A percentile compares a stretch with the other conserved stretches of the same genome.
Conservation (phyloP, 1,140 invertebrate species). For the Drosophila biarmipes region DNA sequence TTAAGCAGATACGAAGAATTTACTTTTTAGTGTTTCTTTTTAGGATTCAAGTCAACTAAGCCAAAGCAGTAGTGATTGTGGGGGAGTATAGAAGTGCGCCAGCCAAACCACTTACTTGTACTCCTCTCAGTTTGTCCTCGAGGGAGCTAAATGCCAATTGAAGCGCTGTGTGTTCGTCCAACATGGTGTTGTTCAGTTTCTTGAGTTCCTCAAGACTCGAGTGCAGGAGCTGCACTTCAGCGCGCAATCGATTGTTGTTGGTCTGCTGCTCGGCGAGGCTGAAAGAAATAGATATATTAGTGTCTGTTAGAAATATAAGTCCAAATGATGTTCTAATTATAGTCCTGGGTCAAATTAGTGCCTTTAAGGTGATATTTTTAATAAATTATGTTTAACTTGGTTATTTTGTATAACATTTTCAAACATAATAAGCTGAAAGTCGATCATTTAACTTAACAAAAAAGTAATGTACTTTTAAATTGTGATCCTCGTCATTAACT, state of each 20-base stretch:
- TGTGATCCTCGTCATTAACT: no score
- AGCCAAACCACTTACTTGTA: conserved; percentile 87
- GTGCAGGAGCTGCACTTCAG: conserved; percentile 88
- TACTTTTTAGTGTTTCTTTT: background rate
- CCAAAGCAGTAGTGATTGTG: conserved; percentile 8
- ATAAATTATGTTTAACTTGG: no score
- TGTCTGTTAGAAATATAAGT: background rate
- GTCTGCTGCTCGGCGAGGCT: conserved; percentile 91
- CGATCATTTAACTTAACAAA: no score
- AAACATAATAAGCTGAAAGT: no score
- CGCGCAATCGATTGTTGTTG: conserved; percentile 87
- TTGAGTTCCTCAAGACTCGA: conserved; percentile 90
- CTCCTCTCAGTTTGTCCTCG: conserved; percentile 94
- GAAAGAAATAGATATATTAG: conserved; percentile 47
- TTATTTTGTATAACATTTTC: no score
- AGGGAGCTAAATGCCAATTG: conserved; percentile 95
- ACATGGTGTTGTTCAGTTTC: conserved; percentile 93
- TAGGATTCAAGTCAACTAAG: conserved; percentile 6
- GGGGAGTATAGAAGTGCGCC: background rate
- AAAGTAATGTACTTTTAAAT: no score
- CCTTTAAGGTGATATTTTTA: no score
- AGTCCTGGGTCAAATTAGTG: no score
- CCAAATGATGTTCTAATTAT: no score
- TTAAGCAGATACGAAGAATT: conserved; percentile 21
- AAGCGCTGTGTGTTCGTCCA: conserved; percentile 97